Base-by-base conservation (phyloP, 30 jellyfish, hydroid and myxozoan genomes). In the Aurelia aurita complex sp. Pacific region DNA sequence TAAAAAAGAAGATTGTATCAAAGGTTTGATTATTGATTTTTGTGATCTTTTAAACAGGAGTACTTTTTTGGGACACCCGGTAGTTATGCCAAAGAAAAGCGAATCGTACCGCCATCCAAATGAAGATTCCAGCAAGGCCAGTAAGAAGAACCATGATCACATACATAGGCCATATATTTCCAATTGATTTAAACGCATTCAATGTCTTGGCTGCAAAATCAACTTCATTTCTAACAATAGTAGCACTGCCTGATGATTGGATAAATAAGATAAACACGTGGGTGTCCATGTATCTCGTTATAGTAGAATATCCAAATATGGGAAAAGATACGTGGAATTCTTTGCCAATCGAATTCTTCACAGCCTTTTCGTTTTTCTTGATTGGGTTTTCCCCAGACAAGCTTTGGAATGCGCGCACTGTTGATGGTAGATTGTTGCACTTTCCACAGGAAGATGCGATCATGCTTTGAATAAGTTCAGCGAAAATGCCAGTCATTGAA, bases 131-230 rank as follows among this genome's bases (percentile, higher is more conserved):
- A 12, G 64, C 83, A 2, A 80, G 57, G 18, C 53, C 12, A 51
- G 97, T 78, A 19, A 89, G n/a, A 60, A 70, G 36, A 8, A 89
- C 40, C 17, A 78, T 73, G 16, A 89, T 16, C 4, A 89, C 55
- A 73, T 67, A 62, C 85, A 89, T 81, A 9, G 97, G 97, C 97
- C 97, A 89, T 2, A 89, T 65, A 66, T 65, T 75, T 12, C 60
- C 60, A 46, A 89, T 68, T 19, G 92, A 73, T 6, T 81, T 72
- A 52, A 81, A 68, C 11, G 79, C 89, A 64, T 65, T 57, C 17
- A 59, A 17, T 2, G 89, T 77, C 52, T 71, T 81, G 16, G 79
- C 36, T 7, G 97, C 78, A 61, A 32, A 55, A 35, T 72, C 89
- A 38, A 64, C 75, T 50, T 74, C 90, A 64, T 89, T 69, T 67